Evolutionary conservation across 2,113 vertebrate species (phyloP).

Genomic region (Reinhardtius hippoglossoides): DNA sequence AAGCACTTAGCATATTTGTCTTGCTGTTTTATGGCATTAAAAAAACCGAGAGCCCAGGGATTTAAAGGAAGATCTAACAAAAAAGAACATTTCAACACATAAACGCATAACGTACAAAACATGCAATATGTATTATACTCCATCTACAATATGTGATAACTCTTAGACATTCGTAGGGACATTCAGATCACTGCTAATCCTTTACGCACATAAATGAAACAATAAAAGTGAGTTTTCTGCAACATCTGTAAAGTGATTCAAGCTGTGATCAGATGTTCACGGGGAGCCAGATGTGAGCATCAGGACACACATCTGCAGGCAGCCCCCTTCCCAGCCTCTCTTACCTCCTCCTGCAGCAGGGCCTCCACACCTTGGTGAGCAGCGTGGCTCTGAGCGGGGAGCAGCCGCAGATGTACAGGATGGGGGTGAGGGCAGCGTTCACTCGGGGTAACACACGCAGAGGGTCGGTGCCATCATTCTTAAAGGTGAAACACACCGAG

Average conservation of each 20-base stretch:
- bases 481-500: conserved; percentile 65
- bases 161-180: too few relatives aligned
- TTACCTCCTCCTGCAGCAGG: conserved; percentile 56
- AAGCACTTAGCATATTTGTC: too few relatives aligned
- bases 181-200: background rate
- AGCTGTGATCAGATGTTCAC: background rate
- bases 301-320: background rate
- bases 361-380: conserved; percentile 71
- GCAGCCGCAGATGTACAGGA: conserved; percentile 82
- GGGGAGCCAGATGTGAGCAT: background rate
- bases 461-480: conserved; percentile 81
- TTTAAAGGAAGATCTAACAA: too few relatives aligned
- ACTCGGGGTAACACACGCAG: conserved; percentile 79
- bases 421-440: conserved; percentile 78
- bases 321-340: background rate
- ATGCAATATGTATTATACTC: too few relatives aligned
- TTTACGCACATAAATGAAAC: background rate
- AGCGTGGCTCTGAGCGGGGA: conserved; percentile 67
- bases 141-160: too few relatives aligned
- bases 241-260: background rate
- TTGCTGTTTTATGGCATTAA: too few relatives aligned
- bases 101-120: too few relatives aligned
- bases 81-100: too few relatives aligned
- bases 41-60: too few relatives aligned
- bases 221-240: background rate